phyloP scores from a whole-genome alignment of 2,888 invertebrate genomes.

The Pristionchus exspectatus region DNA sequence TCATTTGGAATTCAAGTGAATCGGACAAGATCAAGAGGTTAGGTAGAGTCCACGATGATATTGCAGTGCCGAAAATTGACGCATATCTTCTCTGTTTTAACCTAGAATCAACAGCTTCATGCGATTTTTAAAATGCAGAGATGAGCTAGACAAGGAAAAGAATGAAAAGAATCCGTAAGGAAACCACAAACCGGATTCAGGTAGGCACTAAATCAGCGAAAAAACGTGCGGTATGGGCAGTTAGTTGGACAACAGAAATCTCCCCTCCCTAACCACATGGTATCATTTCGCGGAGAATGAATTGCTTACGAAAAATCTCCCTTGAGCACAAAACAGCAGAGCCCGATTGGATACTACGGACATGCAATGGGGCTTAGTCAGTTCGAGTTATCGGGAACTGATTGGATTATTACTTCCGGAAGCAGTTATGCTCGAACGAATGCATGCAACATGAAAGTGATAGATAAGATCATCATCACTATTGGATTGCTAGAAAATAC shows the following conservation, averaged over 20 bases:
- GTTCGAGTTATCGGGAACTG: neutral
- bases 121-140: too few relatives aligned
- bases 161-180: neutral
- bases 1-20: neutral
- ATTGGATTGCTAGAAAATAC: neutral
- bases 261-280: neutral
- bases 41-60: neutral
- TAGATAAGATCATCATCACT: neutral
- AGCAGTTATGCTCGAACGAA: neutral
- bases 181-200: neutral
- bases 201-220: neutral
- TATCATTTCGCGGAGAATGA: neutral
- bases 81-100: too few relatives aligned
- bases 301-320: neutral
- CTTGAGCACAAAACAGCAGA: neutral
- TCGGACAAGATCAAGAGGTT: neutral
- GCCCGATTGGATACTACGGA: neutral
- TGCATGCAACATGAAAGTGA: slow-evolving; percentile 1
- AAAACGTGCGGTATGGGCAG: neutral
- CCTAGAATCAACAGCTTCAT: too few relatives aligned
- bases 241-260: neutral
- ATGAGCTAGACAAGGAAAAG: neutral
- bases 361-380: neutral
- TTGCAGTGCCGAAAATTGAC: neutral
- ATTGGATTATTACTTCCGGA: neutral